Conservation (phyloP, 2,797 vertebrate genomes). For the Hypotaenidia okinawae region DNA sequence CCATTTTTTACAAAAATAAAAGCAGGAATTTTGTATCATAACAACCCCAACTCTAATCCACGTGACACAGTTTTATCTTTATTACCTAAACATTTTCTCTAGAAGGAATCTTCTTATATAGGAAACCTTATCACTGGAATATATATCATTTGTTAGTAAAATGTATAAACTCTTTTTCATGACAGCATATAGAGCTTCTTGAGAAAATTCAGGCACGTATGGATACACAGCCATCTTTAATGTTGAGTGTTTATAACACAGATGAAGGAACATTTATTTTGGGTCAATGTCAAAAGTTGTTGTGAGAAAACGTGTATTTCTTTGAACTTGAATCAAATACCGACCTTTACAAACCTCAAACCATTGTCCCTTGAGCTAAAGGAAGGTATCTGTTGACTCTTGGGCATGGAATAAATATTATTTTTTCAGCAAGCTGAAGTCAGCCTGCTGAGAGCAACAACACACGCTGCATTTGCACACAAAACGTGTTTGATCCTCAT, state of each 20-base stretch:
- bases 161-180: not conserved
- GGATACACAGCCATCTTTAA: not conserved
- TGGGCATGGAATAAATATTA: constrained; percentile 27
- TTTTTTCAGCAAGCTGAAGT: constrained; percentile 18
- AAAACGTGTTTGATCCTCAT: not conserved
- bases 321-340: constrained; percentile 57
- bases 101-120: not conserved
- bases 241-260: not conserved
- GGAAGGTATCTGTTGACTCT: constrained; percentile 35
- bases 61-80: not conserved
- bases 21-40: not conserved
- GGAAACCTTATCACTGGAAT: not conserved
- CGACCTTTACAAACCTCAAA: constrained; percentile 12
- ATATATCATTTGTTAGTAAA: not conserved
- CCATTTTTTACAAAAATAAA: not conserved
- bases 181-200: not conserved
- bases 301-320: constrained; percentile 45
- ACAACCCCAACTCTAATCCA: not conserved
- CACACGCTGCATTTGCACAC: not conserved
- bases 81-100: not conserved
- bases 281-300: constrained; percentile 1
- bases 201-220: not conserved
- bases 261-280: constrained; percentile 54
- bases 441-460: constrained; percentile 28
- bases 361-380: constrained; percentile 47